These are phyloP conservation scores for Mergus octosetaceus DNA, from an alignment of 2,797 vertebrate genomes.

Conservation along the genomic window DNA sequence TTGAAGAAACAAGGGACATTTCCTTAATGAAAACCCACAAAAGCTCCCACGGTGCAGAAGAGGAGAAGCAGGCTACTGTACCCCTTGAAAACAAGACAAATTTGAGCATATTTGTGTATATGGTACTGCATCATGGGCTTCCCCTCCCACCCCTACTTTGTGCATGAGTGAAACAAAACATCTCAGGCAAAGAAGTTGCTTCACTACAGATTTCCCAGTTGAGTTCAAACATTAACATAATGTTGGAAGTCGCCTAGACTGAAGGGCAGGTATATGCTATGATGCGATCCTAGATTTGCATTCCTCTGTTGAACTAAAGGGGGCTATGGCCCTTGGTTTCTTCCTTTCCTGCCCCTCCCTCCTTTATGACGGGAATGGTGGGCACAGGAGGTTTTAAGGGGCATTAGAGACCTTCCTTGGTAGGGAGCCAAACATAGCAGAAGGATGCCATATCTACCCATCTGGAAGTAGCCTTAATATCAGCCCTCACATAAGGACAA, in stretches of 20 bases:
- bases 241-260: not conserved
- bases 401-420: not conserved
- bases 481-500: not conserved
- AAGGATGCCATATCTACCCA: not conserved
- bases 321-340: too few relatives aligned
- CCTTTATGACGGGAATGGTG: rapidly evolving
- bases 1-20: not conserved
- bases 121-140: not conserved
- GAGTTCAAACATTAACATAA: not conserved
- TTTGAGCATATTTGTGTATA: rapidly evolving
- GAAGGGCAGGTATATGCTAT: not conserved
- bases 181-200: not conserved
- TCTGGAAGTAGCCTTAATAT: not conserved
- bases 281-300: not conserved
- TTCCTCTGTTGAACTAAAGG: not conserved
- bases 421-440: not conserved
- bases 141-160: not conserved
- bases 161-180: not conserved
- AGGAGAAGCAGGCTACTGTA: not conserved
- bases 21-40: not conserved
- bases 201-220: not conserved
- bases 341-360: not conserved
- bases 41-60: not conserved
- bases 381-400: not conserved
- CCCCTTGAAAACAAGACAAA: not conserved